Base-by-base conservation (phyloP, 2,113 vertebrate genomes). In the Mormyrus lacerda region DNA sequence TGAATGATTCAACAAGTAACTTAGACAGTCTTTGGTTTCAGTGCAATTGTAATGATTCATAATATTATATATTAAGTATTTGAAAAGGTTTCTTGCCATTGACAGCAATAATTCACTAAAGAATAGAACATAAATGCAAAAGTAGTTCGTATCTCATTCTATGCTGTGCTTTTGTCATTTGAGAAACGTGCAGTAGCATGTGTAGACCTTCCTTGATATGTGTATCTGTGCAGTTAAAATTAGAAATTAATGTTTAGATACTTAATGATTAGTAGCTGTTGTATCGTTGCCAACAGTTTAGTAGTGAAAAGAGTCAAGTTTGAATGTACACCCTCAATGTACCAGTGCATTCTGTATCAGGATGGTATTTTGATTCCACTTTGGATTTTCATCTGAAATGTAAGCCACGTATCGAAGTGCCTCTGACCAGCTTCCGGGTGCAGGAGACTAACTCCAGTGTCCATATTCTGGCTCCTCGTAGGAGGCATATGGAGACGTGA, bases 401-500 rank as follows among this genome's bases (percentile, higher is more conserved):
- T 27, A 10, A 65, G 58, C 58, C 58, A 11, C 8, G 58, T 65
- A 11, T 65, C 2, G 24, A n/a, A n/a, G 58, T 3, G n/a, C 61
- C 11, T 27, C 24, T n/a, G 61, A 31, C 61, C n/a, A 13, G 61
- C 27, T 31, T 31, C 61, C 27, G n/a, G 10, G 10, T 3, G 61
- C 61, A 13, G 61, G 61, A 31, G 27, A 31, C 35, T 79, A 42
- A 79, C 35, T 15, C 69, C 31, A 13, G 69, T 76, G 69, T 76
- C 69, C 15, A 31, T 76, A 76, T n/a, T 7, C 42, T 24, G 47
- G 73, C n/a, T 92, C 42, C 50, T 92, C 90, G 3, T 79, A 99
- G 98, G 98, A 99, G 76, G 96, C 97, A 9, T 99, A 96, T 92
- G 98, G 98, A 88, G 98, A 99, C 17, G 97, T 99, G 93, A 97